Evolutionary conservation across 2,797 vertebrate species (phyloP), one percentile per base, ranked within the genome.

Genomic region (Pangasius mekongensis): DNA sequence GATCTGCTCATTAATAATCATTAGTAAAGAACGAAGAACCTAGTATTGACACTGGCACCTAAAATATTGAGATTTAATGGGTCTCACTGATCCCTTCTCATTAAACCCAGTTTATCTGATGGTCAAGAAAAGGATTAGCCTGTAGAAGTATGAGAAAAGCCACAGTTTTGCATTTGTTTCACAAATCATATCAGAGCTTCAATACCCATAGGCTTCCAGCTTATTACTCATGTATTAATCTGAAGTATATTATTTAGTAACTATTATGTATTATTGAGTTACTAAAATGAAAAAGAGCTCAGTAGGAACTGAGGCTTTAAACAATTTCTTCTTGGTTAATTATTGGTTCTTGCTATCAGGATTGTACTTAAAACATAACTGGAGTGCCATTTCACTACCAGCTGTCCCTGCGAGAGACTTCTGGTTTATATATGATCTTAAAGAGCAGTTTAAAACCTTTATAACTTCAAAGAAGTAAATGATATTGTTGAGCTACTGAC

Each of bases 281-380:
- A 52, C 0, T 77, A 14, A 5, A 58, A 3, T 58, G 52, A 80
- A 80, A 58, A 47, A 47, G 47, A 47, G 9, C 47, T 47, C 47
- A 47, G 47, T 36, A 64, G 39, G 39, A 47, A n/a, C 78, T 39
- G 54, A 47, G 39, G 11, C 36, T 62, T 82, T 43, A 24, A 58
- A 27, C 9, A 58, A 30, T 24, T 82, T 39, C 56, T 33, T 56
- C 3, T 14, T 27, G 14, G 5, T 18, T 47, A 83, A 83, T 64
- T 47, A n/a, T 83, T 47, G 2, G 24, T 20, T 47, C 13, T 82
- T 43, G 10, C 20, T 62, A 60, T 81, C 33, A 60, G 22, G 54
- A 81, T 81, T 83, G 47, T 39, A 24, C 24, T 64, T 64, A 43
- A 82, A 82, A 62, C 80, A 82, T 43, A 18, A 83, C 36, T 64